Percentiles rank a stretch among this genome's conserved stretches.
Conservation (phyloP, 2,797 vertebrate genomes). For the Chromobotia macracanthus region DNA sequence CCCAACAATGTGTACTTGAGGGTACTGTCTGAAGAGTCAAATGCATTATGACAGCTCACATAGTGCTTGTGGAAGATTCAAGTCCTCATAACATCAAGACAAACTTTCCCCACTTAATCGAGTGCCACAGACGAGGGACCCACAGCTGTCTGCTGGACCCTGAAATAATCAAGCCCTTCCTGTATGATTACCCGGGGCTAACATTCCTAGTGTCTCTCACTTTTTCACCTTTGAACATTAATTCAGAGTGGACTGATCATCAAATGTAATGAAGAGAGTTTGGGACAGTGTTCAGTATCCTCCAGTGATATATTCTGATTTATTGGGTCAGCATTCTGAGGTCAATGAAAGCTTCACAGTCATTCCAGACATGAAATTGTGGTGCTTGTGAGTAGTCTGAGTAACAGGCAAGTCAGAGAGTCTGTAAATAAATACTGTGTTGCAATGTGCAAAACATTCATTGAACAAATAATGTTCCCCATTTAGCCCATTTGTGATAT, state of each 20-base stretch:
- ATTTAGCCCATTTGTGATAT: no score
- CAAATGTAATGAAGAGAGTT: slow-evolving; percentile 6
- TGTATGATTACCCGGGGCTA: background rate
- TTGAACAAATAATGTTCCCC: no score
- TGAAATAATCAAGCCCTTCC: background rate
- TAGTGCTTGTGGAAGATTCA: background rate
- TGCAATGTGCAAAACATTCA: no score
- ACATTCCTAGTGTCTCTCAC: background rate
- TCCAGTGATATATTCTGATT: no score
- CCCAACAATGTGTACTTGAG: background rate
- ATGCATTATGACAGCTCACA: slow-evolving; percentile 1
- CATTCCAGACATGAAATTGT: background rate
- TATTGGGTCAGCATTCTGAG: slow-evolving; percentile 6
- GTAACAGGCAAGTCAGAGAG: background rate
- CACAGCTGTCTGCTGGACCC: background rate
- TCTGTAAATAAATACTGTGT: no score
- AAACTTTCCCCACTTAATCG: background rate
- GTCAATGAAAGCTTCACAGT: slow-evolving; percentile 9
- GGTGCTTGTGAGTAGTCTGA: background rate
- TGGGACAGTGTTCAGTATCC: background rate
- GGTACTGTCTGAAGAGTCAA: background rate
- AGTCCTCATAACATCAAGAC: slow-evolving; percentile 10
- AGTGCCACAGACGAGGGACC: background rate
- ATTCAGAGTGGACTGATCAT: background rate
- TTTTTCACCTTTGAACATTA: background rate